A percentile compares a stretch with the other conserved stretches of the same genome.
phyloP scores from a whole-genome alignment of 2,888 invertebrate genomes.

The Dasysyrphus tricinctus region DNA sequence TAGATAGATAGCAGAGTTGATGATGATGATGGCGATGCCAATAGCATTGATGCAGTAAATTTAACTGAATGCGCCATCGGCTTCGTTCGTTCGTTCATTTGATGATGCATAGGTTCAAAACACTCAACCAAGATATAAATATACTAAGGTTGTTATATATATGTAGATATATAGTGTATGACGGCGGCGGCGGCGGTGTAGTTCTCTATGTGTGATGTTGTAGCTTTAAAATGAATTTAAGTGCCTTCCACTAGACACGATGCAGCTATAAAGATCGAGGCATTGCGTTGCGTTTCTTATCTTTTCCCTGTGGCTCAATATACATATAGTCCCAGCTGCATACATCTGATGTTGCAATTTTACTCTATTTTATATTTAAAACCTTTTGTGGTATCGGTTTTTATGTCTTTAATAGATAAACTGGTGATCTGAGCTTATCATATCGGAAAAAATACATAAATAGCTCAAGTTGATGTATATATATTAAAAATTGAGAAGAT shows the following conservation, averaged over 20 bases:
- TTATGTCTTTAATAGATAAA: slow-evolving; percentile 37
- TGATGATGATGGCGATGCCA: slow-evolving; percentile 68
- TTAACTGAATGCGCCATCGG: slow-evolving; percentile 68
- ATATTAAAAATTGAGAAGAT: neutral
- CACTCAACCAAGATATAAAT: slow-evolving; percentile 2
- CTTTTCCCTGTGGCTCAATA: neutral
- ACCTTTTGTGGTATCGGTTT: slow-evolving; percentile 50
- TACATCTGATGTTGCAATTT: slow-evolving; percentile 49
- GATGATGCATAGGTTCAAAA: slow-evolving; percentile 64
- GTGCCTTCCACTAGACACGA: slow-evolving; percentile 25
- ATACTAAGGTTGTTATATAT: neutral
- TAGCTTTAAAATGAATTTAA: slow-evolving; percentile 32
- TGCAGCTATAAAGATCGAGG: slow-evolving; percentile 21
- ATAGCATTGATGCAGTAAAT: slow-evolving; percentile 74
- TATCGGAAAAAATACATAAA: slow-evolving; percentile 7
- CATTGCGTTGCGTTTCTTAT: slow-evolving; percentile 21
- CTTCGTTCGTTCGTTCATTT: slow-evolving; percentile 56
- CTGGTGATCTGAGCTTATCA: slow-evolving; percentile 43
- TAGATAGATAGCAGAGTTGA: neutral
- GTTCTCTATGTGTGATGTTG: neutral
- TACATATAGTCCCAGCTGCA: neutral
- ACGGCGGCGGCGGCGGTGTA: too few species aligned
- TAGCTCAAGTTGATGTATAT: neutral
- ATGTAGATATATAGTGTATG: neutral
- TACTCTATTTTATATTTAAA: slow-evolving; percentile 45